Base-by-base conservation (phyloP, 64 coral and sea anemone species). In the Stichodactyla mertensii region DNA sequence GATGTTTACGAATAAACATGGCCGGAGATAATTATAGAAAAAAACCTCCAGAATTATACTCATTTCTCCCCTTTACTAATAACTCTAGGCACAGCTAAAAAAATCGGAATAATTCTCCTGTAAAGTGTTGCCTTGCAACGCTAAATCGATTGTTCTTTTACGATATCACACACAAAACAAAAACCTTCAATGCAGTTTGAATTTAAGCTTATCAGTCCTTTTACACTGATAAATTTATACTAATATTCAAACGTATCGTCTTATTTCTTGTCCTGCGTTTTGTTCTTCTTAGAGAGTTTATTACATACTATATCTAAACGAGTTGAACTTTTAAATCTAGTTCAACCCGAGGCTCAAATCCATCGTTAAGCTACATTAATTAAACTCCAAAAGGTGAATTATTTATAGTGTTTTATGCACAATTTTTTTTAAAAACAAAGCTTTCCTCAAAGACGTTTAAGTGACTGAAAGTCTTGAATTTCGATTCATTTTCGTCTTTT, bases 1-100 rank as follows among this genome's bases (percentile, higher is more conserved):
- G 12, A 74, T 74, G 24, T 74, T 74, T 74, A 74, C 69, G 69
- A 74, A 74, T 27, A 74, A 74, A 31, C 69, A 27, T 74, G 27
- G 22, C 69, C 12, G 10, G 24, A 74, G 69, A 74, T 74, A 74
- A 31, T 74, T 12, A 31, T 74, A 74, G 22, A 74, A 31, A 74
- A 28, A 66, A 66, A 20, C 62, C 69, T 27, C 69, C 69, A 74
- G 23, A 74, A 74, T 23, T 13, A 74, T 74, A 27, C 69, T 31
- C 0, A 31, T 31, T 74, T 22, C 27, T 74, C 36, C 6, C 36
- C 26, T 31, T 74, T 27, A 74, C 27, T 74, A 36, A 74, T 31
- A 74, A 26, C 24, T 74, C 69, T 74, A 74, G 24, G n/a, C 69
- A 74, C 12, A 13, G 11, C 69, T 74, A 26, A 27, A 74, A 74